Evolutionary conservation across 2,888 invertebrate genomes (phyloP).

Genomic region (Hymenopus coronatus): DNA sequence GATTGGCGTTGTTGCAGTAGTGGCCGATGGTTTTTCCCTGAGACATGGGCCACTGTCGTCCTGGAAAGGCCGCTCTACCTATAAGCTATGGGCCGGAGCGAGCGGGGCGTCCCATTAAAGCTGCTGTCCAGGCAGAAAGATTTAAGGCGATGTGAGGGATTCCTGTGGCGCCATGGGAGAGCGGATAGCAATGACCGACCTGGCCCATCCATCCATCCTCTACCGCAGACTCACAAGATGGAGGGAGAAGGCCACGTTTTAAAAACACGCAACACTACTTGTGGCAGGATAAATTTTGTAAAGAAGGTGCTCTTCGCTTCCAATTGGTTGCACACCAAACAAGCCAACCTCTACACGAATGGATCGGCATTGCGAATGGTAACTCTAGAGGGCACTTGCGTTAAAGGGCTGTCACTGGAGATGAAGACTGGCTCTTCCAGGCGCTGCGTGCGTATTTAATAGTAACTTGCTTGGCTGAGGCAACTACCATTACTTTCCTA

Average conservation of each 20-base stretch:
- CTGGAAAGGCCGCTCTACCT: slow-evolving; percentile 2
- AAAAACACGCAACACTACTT: neutral
- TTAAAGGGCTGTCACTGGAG: too few relatives aligned
- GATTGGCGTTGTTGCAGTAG: too few relatives aligned
- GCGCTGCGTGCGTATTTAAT: too few relatives aligned
- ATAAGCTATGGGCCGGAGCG: slow-evolving; percentile 20
- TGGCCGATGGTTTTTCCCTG: too few relatives aligned
- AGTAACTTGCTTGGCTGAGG: too few relatives aligned
- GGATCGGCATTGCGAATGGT: too few relatives aligned
- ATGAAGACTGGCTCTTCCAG: too few relatives aligned
- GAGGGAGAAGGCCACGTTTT: neutral
- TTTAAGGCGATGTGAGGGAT: slow-evolving; percentile 29
- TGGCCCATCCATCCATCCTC: slow-evolving; percentile 23
- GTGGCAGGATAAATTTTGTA: neutral
- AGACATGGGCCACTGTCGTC: neutral
- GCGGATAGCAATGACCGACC: slow-evolving; percentile 25
- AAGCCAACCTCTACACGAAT: too few relatives aligned
- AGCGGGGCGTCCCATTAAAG: slow-evolving; percentile 28
- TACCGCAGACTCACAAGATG: neutral
- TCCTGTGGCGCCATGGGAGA: slow-evolving; percentile 29
- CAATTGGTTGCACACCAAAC: too few relatives aligned
- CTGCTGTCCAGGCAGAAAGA: slow-evolving; percentile 29
- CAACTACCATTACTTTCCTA: too few relatives aligned
- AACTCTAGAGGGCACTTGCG: too few relatives aligned
- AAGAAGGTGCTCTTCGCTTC: neutral